Base-by-base conservation (phyloP, 2,888 invertebrate genomes). In the Acrobasis suavella region DNA sequence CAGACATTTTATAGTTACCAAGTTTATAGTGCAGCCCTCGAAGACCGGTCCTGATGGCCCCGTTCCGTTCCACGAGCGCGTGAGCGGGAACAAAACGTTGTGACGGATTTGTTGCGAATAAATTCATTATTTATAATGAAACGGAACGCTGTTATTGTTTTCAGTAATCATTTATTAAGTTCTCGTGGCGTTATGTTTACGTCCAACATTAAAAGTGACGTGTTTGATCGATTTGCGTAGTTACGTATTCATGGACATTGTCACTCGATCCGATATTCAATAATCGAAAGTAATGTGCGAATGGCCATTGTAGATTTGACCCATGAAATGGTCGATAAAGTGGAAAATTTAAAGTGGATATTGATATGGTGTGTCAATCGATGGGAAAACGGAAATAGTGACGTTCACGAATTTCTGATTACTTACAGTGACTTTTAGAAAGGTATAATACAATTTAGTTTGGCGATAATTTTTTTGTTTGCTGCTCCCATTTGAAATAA, bases 91-190 rank as follows among this genome's bases (percentile, higher is more conserved):
- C 74, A 72, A 72, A 73, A 67, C 73, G 62, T 61, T 69, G 69
- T 78, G 84, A 84, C 76, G 78, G 79, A 83, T 82, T 81, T 80
- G 80, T 78, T 75, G 73, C 74, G 75, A 81, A 80, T 79, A 76
- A 76, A 77, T 76, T 74, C 64, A 56, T 63, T 67, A 71, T 69
- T 68, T 69, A 68, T 67, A 66, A 68, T 62, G 64, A 69, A 66
- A 60, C 58, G 50, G 49, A 63, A 49, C 46, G 49, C 16, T 51
- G 62, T 60, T 62, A 62, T 64, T 65, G 68, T 66, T 64, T 63
- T 60, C 54, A n/a, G 49, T 50, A 58, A 46, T 60, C 61, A 63
- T 66, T 68, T 65, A 56, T 68, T 63, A 65, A 62, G 63, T 67
- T 46, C 62, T 32, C 32, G 42, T 42, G 10, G 12, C 14, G 42